A percentile compares a stretch with the other conserved stretches of the same genome.
Conservation (phyloP, 64 coral and sea anemone genomes). For the Dendrophyllia cribrosa region DNA sequence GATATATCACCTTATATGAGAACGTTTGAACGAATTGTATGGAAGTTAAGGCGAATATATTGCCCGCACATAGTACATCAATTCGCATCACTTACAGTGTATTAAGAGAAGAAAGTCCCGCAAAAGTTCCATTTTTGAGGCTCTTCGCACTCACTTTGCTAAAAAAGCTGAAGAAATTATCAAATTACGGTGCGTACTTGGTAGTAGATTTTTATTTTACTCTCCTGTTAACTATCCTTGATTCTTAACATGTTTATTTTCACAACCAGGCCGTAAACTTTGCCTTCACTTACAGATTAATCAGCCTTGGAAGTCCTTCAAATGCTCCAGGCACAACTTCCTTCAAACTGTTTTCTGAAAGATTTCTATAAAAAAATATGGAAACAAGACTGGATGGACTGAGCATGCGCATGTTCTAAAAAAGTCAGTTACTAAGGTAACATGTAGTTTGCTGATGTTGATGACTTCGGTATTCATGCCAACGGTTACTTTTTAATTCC, state of each 20-base stretch:
- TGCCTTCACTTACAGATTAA: neutral
- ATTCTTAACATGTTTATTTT: neutral
- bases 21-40: too few relatives aligned
- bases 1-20: too few relatives aligned
- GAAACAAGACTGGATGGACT: too few relatives aligned
- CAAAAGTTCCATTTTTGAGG: neutral
- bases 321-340: neutral
- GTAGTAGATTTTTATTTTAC: too few relatives aligned
- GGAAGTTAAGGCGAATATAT: too few relatives aligned
- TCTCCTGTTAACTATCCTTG: too few relatives aligned
- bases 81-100: neutral
- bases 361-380: neutral
- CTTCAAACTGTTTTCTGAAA: neutral
- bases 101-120: neutral
- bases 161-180: neutral
- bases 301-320: neutral
- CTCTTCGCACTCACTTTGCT: neutral
- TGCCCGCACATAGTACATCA: too few relatives aligned
- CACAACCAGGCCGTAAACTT: neutral
- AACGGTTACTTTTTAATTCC: too few relatives aligned
- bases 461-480: too few relatives aligned
- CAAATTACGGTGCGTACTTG: neutral
- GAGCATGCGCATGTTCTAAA: too few relatives aligned
- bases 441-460: too few relatives aligned
- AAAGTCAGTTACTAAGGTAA: too few relatives aligned